Evolutionary conservation across 2,113 vertebrate genomes (phyloP).

Genomic region (Sminthopsis crassicaudata): DNA sequence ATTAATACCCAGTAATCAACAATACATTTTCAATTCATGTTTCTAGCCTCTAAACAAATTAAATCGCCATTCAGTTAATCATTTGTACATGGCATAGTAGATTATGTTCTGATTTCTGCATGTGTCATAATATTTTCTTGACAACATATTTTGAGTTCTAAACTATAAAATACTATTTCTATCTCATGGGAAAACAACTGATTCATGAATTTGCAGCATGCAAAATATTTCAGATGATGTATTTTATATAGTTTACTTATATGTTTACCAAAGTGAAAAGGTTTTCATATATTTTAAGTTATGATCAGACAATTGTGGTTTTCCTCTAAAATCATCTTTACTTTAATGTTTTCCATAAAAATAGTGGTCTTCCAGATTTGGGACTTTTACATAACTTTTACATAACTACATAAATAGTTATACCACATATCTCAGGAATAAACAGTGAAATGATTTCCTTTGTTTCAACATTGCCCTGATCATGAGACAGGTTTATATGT

Average conservation of each 20-base stretch:
- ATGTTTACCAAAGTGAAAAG: neutral
- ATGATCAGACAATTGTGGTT: neutral
- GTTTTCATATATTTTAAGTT: neutral
- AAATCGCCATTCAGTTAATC: too few relatives aligned
- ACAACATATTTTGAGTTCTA: slow-evolving; percentile 21
- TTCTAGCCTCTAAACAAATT: too few relatives aligned
- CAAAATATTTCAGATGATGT: neutral
- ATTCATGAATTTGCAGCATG: neutral
- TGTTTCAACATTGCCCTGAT: slow-evolving; percentile 21
- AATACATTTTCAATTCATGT: too few relatives aligned
- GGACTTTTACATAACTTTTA: slow-evolving; percentile 58
- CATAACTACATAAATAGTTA: slow-evolving; percentile 74
- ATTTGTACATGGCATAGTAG: neutral
- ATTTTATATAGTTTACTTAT: neutral
- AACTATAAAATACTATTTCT: slow-evolving; percentile 5
- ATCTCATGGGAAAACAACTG: neutral
- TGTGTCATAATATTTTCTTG: slow-evolving; percentile 6
- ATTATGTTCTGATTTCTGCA: slow-evolving; percentile 25
- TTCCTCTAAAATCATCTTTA: slow-evolving; percentile 17
- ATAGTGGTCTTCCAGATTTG: slow-evolving; percentile 71
- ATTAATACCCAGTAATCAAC: too few relatives aligned
- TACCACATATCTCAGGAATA: slow-evolving; percentile 65
- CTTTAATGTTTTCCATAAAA: slow-evolving; percentile 65
- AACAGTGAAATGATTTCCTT: slow-evolving; percentile 62
- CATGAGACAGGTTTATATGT: slow-evolving; percentile 36